A percentile compares a stretch with the other conserved stretches of the same genome.
phyloP scores from a whole-genome alignment of 2,113 vertebrate genomes.

The Hyperopisus bebe region DNA sequence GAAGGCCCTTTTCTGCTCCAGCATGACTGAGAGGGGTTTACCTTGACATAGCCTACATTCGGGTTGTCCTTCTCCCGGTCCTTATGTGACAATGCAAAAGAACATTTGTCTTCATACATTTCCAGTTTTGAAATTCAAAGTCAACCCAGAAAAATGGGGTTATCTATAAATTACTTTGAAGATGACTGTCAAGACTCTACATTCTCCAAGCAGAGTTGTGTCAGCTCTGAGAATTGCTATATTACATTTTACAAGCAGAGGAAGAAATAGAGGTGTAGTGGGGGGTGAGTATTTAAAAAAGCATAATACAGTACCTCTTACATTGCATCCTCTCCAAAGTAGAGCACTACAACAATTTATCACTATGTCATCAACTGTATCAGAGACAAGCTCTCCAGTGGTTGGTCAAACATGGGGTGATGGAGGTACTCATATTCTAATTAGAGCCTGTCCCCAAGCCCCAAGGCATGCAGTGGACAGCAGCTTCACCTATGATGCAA shows the following conservation, averaged over 20 bases:
- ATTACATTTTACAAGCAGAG: slow-evolving; percentile 18
- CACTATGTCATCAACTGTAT: slow-evolving; percentile 17
- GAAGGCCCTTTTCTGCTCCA: background rate
- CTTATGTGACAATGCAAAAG: background rate
- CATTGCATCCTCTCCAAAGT: background rate
- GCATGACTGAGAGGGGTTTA: background rate
- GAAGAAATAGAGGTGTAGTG: background rate
- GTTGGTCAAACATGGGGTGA: background rate
- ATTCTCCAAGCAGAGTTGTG: background rate
- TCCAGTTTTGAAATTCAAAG: slow-evolving; percentile 10
- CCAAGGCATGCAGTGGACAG: background rate
- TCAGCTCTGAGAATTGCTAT: slow-evolving; percentile 13
- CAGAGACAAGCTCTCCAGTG: background rate
- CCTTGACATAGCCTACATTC: too few species aligned
- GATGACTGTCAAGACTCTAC: background rate
- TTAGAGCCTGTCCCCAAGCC: background rate
- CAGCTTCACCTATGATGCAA: background rate
- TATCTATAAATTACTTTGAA: slow-evolving; percentile 26
- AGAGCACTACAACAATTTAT: slow-evolving; percentile 14
- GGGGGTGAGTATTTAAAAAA: background rate
- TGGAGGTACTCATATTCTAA: background rate
- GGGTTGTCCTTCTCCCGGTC: too few species aligned
- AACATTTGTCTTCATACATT: slow-evolving; percentile 22
- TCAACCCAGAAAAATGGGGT: background rate
- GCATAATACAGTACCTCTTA: background rate